Evolutionary conservation across 2,888 invertebrate genomes (phyloP).

Genomic region (Apomyelois bistriatella): DNA sequence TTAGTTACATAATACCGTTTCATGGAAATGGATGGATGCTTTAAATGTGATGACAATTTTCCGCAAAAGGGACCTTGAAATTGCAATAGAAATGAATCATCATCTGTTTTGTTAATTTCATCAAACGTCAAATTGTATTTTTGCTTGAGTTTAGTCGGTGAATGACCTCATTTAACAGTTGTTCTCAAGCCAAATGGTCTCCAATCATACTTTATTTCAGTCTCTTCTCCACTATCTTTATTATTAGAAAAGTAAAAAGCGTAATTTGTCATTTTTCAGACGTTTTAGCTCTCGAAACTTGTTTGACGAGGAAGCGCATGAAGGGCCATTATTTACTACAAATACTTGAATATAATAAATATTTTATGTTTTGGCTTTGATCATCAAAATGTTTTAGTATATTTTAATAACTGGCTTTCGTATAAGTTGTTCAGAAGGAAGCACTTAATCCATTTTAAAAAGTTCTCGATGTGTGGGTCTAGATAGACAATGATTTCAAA

Average conservation of each 20-base stretch:
- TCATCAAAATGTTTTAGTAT: too few species aligned
- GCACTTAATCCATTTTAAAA: neutral
- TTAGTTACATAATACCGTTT: too few species aligned
- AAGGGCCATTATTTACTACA: conserved; percentile 19
- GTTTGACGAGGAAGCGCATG: conserved; percentile 25
- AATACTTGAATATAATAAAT: neutral
- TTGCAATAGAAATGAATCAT: neutral
- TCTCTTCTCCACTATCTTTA: conserved; percentile 35
- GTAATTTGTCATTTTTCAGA: conserved; percentile 44
- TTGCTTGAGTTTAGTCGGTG: conserved; percentile 36
- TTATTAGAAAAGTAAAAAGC: conserved; percentile 50
- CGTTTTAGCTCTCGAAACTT: conserved; percentile 25
- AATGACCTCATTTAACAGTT: conserved; percentile 59
- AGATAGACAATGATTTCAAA: too few species aligned
- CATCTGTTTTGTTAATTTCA: conserved; percentile 18
- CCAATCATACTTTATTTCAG: conserved; percentile 54
- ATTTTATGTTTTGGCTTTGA: too few species aligned
- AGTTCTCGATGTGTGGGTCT: too few species aligned
- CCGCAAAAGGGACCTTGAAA: neutral
- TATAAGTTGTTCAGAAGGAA: neutral
- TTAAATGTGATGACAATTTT: too few species aligned
- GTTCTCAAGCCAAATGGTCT: conserved; percentile 51
- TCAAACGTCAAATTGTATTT: conserved; percentile 1
- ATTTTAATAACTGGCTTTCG: neutral
- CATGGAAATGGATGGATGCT: too few species aligned